Base-by-base conservation (phyloP, 1,140 invertebrate species). In the Macrobrachium nipponense region DNA sequence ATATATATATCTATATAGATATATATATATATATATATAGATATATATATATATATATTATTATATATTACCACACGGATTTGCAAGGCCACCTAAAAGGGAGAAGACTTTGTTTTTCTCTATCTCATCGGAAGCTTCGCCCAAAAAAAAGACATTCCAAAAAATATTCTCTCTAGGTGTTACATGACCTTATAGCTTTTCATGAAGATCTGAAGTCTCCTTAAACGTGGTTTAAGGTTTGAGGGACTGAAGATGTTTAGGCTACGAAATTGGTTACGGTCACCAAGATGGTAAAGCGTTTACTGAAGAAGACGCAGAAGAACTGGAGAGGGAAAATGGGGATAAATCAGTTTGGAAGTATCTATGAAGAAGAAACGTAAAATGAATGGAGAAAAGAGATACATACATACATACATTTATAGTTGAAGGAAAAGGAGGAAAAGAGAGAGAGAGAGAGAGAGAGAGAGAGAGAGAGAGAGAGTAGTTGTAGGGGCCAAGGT, bases 401-500 rank as follows among this genome's bases (percentile, higher is more conserved):
- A 11, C 27, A 36, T 36, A 36, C 27, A 36, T 36, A 36, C 64
- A 82, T 43, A 20, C 17, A 82, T 64, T 27, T 64, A 82, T 11
- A 58, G 58, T 60, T 72, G n/a, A 59, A 70, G 62, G 62, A 76
- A 73, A 77, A 76, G 51, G 62, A 60, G 8, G 43, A 51, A 73
- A 2, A 44, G 81, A 64, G 36, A 64, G 73, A 76, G 72, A 75
- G 44, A 75, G n/a, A 60, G 68, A 43, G 70, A 61, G 51, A 23
- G 62, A 36, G 17, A 17, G 43, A 14, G 27, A 18, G 44, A 36
- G 80, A n/a, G 18, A 20, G 62, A 58, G 66, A n/a, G 62, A 43
- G 23, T 12, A 51, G 20, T 18, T 64, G 72, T 14, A 58, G 61
- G 20, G n/a, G 60, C 17, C 23, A 36, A 18, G 15, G 68, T 11